phyloP scores from a whole-genome alignment of 64 coral and sea anemone species.

The Catalaphyllia jardinei region DNA sequence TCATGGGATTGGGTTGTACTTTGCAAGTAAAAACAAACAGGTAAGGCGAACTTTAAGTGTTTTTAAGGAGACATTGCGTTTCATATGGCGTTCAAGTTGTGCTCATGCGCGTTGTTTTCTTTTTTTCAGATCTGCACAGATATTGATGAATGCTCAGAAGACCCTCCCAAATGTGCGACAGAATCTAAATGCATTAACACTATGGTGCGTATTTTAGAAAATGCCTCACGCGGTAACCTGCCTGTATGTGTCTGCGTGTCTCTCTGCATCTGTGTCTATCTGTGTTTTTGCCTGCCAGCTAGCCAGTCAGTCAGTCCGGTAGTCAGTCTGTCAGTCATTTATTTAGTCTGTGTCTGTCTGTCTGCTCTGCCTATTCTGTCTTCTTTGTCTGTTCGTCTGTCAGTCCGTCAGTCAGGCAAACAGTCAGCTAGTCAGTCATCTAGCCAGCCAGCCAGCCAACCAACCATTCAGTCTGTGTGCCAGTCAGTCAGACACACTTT shows the following conservation, averaged over 20 bases:
- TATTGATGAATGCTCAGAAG: constrained; percentile 81
- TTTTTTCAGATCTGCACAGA: constrained; percentile 74
- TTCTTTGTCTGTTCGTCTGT: neutral
- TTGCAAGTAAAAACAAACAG: constrained; percentile 76
- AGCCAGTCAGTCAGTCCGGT: neutral
- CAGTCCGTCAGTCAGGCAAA: neutral
- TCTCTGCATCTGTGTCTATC: neutral
- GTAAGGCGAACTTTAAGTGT: neutral
- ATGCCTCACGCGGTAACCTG: neutral
- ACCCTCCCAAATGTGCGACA: constrained; percentile 48
- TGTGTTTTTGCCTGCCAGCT: neutral
- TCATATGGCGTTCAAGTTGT: neutral
- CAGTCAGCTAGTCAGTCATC: neutral
- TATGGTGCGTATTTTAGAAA: constrained; percentile 48
- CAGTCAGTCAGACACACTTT: neutral
- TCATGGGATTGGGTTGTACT: constrained; percentile 72
- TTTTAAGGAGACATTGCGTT: neutral
- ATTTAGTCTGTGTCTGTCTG: neutral
- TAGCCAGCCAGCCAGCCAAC: too few relatives aligned
- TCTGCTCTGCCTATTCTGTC: neutral
- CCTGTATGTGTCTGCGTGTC: neutral
- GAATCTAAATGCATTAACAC: constrained; percentile 86
- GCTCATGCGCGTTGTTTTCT: neutral
- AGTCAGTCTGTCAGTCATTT: neutral
- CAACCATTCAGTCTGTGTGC: too few relatives aligned